Base-by-base conservation (phyloP, 2,113 vertebrate species). In the Eptatretus burgeri region DNA sequence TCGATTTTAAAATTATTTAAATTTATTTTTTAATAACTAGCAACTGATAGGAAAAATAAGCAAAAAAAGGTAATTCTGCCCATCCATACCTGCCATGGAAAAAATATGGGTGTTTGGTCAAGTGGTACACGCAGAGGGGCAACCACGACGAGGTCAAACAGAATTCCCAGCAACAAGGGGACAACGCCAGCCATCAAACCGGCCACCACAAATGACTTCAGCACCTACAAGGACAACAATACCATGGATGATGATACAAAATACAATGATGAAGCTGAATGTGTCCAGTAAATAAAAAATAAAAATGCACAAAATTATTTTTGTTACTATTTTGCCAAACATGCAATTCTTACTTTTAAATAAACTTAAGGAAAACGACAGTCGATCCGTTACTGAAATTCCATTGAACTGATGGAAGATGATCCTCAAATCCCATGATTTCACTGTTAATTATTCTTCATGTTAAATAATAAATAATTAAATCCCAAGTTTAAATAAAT, bases 41-140 rank as follows among this genome's bases (percentile, higher is more conserved):
- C 27, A 41, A 41, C 27, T 41, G 3, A 41, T 3, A 41, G 27
- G 7, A 7, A 41, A 41, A 41, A 41, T 41, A 41, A 3, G 7
- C 27, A 41, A 41, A 41, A n/a, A 41, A 41, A 41, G 27, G 27
- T 7, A 41, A 41, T 41, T 41, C 27, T 41, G 27, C 27, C 27
- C 27, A 7, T 41, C 27, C 76, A 68, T 71, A 94, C 91, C 87
- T 96, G 91, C 91, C 89, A 98, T 9, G 91, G 89, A 71, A 93
- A 96, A 74, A 94, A 98, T 50, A 98, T 78, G 16, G 91, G 91
- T 0, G 91, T 98, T 74, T 98, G 91, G 76, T 98, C 91, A 70
- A 96, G 76, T 51, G 87, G 91, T 53, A 98, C 89, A 66, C 91
- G 76, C 66, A 98, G 76, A 14, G 91, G 91, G 51, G 89, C 91